Conservation (phyloP, 2,113 vertebrate species). For the Gallinago media region DNA sequence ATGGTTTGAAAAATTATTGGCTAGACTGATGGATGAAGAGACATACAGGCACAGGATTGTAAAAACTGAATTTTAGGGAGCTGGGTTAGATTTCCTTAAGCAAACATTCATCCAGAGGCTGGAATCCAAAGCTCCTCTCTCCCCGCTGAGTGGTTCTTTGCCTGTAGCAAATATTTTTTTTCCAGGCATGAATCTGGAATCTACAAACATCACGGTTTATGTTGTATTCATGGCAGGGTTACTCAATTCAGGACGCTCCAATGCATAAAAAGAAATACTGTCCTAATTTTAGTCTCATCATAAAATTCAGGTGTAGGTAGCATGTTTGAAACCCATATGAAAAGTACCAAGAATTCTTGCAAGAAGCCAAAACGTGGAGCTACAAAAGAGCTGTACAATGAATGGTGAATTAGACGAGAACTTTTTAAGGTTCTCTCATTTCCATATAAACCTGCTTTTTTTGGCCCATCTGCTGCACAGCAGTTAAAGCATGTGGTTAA, state of each 20-base stretch:
- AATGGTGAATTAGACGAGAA: neutral
- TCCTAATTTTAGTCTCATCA: neutral
- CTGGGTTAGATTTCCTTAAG: neutral
- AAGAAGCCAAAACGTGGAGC: neutral
- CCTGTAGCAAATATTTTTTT: neutral
- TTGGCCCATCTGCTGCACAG: neutral
- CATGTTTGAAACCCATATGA: neutral
- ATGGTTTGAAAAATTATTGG: neutral
- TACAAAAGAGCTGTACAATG: neutral
- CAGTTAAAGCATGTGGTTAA: neutral
- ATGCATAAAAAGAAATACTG: neutral
- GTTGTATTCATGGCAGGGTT: neutral
- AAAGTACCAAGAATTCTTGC: neutral
- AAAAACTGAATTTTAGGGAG: neutral
- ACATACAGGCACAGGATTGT: rapidly evolving
- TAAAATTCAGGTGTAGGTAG: neutral
- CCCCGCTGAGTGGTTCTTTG: neutral
- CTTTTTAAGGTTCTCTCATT: neutral
- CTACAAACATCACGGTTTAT: neutral
- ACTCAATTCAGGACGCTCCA: neutral
- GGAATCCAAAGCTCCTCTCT: neutral
- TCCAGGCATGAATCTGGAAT: neutral
- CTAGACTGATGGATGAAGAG: neutral
- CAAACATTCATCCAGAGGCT: neutral
- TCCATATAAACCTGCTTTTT: neutral